A percentile compares a stretch with the other conserved stretches of the same genome.
These are phyloP conservation scores for Vannuccia rotundouncinata DNA, from an alignment of 2,888 invertebrate species.

Conservation along the genomic window DNA sequence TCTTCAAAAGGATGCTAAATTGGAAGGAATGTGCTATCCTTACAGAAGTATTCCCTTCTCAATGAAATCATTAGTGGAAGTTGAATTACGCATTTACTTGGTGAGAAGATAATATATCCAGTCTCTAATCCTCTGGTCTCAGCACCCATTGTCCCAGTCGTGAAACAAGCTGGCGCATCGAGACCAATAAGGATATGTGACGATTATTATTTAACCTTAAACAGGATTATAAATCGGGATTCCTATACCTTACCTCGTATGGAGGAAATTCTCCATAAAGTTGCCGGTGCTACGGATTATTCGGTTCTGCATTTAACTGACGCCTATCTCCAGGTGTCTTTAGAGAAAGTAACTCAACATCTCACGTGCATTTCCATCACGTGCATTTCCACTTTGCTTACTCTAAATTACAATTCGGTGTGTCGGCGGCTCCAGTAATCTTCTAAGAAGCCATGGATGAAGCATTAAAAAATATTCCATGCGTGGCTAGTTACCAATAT, in stretches of 20 bases:
- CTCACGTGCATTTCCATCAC: slow-evolving; percentile 4
- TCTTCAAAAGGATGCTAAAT: slow-evolving; percentile 5
- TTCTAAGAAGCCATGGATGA: slow-evolving; percentile 32
- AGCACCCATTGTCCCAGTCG: slow-evolving; percentile 6
- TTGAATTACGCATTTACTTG: background rate
- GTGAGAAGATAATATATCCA: slow-evolving; percentile 8
- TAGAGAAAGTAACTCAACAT: too few species aligned
- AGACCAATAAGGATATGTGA: slow-evolving; percentile 25
- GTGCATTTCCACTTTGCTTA: slow-evolving; percentile 29
- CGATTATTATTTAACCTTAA: slow-evolving; percentile 25
- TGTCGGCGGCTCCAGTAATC: slow-evolving; percentile 17
- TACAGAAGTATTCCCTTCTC: slow-evolving; percentile 17
- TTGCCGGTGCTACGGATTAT: too few species aligned
- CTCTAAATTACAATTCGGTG: background rate
- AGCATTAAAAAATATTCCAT: background rate
- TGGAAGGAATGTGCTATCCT: slow-evolving; percentile 31
- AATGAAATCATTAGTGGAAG: slow-evolving; percentile 25
- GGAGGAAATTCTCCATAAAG: too few species aligned
- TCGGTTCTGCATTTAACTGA: too few species aligned
- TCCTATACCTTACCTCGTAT: too few species aligned
- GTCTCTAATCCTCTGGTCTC: slow-evolving; percentile 18
- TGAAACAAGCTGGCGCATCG: slow-evolving; percentile 8
- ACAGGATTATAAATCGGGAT: slow-evolving; percentile 29
- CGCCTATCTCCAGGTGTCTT: too few species aligned
- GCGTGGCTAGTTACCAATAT: background rate